These are phyloP conservation scores for Acrocephalus arundinaceus DNA, from an alignment of 2,113 vertebrate genomes.

Conservation along the genomic window DNA sequence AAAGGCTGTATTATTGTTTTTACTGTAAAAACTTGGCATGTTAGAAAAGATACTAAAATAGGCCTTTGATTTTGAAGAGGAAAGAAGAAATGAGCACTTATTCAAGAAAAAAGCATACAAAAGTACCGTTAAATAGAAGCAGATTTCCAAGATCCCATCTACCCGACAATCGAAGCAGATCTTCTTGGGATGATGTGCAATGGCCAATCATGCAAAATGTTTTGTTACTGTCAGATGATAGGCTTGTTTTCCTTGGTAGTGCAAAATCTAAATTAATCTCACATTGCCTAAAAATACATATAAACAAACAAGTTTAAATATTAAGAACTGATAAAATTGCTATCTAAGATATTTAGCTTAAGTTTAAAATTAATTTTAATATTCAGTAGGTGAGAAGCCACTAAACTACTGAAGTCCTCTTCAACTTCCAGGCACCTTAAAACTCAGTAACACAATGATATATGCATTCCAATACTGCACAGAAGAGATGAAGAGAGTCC, in stretches of 20 bases:
- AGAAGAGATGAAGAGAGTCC: background rate
- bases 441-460: background rate
- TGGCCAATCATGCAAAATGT: conserved; percentile 95
- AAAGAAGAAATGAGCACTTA: background rate
- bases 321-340: background rate
- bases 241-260: conserved; percentile 88
- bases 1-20: background rate
- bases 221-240: conserved; percentile 96
- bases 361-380: background rate
- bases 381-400: background rate
- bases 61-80: background rate
- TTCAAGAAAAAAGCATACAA: background rate
- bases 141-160: conserved; percentile 89
- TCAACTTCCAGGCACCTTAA: background rate
- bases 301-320: conserved; percentile 14
- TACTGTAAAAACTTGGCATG: background rate
- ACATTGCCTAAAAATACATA: conserved; percentile 79
- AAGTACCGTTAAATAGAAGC: conserved; percentile 87
- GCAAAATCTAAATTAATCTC: conserved; percentile 91
- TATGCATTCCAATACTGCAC: background rate
- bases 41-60: background rate
- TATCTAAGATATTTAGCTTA: background rate
- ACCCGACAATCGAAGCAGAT: conserved; percentile 72
- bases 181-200: conserved; percentile 79
- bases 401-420: background rate